phyloP scores from a whole-genome alignment of 2,888 invertebrate genomes.

The Ennomos erosarius region DNA sequence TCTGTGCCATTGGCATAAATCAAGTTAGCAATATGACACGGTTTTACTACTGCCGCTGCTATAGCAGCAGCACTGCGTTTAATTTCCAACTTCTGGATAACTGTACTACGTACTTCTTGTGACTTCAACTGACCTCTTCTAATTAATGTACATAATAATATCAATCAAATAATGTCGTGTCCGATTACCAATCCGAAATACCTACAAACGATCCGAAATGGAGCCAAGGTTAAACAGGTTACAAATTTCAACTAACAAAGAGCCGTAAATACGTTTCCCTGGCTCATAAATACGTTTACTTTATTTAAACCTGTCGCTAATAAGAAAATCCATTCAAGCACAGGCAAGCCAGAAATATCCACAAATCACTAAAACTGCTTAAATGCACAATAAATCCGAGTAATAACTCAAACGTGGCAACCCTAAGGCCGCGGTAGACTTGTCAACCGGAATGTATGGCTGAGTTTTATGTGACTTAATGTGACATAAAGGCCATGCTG shows the following conservation, averaged over 20 bases:
- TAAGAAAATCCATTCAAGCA: conserved; percentile 22
- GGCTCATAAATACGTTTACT: neutral
- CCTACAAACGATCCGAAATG: no score
- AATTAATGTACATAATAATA: no score
- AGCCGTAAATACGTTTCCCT: conserved; percentile 8
- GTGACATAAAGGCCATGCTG: conserved; percentile 42
- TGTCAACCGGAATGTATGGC: conserved; percentile 34
- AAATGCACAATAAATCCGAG: conserved; percentile 41
- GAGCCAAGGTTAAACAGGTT: no score
- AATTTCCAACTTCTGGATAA: no score
- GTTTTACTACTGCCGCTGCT: no score
- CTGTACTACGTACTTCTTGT: no score
- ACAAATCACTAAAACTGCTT: conserved; percentile 39
- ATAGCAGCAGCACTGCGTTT: no score
- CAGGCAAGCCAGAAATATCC: conserved; percentile 29
- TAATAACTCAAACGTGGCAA: conserved; percentile 45
- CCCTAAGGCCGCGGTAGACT: conserved; percentile 39
- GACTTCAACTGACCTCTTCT: no score
- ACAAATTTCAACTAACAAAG: conserved; percentile 10
- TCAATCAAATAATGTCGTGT: no score
- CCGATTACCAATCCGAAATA: no score
- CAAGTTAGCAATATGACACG: no score
- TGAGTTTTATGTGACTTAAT: conserved; percentile 38
- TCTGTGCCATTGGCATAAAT: no score
- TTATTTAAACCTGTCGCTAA: conserved; percentile 20